These are phyloP conservation scores for Phania funesta DNA, from an alignment of 2,888 invertebrate species.

Conservation along the genomic window DNA sequence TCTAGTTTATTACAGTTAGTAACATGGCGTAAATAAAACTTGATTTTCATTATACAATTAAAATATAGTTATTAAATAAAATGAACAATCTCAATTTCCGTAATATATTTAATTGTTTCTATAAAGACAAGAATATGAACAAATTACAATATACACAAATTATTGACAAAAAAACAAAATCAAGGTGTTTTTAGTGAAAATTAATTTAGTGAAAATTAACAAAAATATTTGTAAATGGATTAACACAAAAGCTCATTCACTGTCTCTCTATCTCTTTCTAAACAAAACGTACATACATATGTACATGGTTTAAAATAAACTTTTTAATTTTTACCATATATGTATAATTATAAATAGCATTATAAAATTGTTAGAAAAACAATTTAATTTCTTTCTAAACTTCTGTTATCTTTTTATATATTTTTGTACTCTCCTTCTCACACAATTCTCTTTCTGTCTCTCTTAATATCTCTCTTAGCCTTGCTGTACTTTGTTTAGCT, in stretches of 20 bases:
- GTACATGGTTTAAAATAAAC: neutral
- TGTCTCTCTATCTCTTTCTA: neutral
- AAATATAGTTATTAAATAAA: neutral
- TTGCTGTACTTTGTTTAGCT: no score
- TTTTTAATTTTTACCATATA: neutral
- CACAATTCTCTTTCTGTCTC: no score
- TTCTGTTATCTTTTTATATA: neutral
- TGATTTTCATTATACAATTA: neutral
- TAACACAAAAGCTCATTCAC: neutral
- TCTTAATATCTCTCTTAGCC: no score
- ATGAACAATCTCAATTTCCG: neutral
- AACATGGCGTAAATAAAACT: slow-evolving; percentile 5
- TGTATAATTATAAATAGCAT: neutral
- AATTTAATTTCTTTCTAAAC: neutral
- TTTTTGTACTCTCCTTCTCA: no score
- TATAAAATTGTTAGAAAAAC: neutral
- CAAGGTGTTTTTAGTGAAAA: neutral
- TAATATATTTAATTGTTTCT: slow-evolving; percentile 12
- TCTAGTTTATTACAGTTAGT: neutral
- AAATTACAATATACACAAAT: neutral
- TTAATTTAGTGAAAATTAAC: neutral
- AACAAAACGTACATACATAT: no score
- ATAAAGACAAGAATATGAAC: slow-evolving; percentile 2
- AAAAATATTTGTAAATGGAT: neutral
- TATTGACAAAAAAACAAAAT: neutral